Percentiles rank a stretch among this genome's conserved stretches.
Conservation (phyloP, 2,888 invertebrate genomes). For the Cybosia mesomella region DNA sequence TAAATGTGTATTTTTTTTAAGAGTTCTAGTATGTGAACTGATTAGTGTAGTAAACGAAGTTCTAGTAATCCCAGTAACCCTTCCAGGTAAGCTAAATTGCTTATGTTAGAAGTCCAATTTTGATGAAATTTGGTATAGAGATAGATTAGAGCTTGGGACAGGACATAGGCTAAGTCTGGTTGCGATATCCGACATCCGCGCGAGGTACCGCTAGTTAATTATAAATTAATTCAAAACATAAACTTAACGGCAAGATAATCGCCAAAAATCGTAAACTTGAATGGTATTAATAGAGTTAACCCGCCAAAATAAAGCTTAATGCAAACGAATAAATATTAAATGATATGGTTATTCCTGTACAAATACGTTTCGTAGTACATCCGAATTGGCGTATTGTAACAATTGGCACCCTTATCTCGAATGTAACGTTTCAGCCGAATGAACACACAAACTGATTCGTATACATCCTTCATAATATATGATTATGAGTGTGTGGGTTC, state of each 20-base stretch:
- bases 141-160: too few relatives aligned
- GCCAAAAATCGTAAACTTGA: constrained; percentile 14
- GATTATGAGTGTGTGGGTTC: constrained; percentile 31
- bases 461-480: constrained; percentile 39
- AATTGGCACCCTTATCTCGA: constrained; percentile 31
- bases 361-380: constrained; percentile 27
- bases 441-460: constrained; percentile 36
- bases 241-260: constrained; percentile 26
- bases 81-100: too few relatives aligned
- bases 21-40: too few relatives aligned
- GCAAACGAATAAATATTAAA: constrained; percentile 27
- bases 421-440: constrained; percentile 25
- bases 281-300: constrained; percentile 15
- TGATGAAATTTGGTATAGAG: too few relatives aligned
- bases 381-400: constrained; percentile 27
- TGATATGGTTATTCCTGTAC: constrained; percentile 27
- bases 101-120: too few relatives aligned
- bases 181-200: too few relatives aligned
- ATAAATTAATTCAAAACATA: background rate
- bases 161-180: too few relatives aligned
- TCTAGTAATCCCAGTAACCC: too few relatives aligned
- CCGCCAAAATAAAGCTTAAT: constrained; percentile 21
- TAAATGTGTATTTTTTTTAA: too few relatives aligned
- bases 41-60: too few relatives aligned
- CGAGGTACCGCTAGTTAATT: too few relatives aligned